Conservation (phyloP, 2,113 vertebrate genomes). For the Clarias batrachus region DNA sequence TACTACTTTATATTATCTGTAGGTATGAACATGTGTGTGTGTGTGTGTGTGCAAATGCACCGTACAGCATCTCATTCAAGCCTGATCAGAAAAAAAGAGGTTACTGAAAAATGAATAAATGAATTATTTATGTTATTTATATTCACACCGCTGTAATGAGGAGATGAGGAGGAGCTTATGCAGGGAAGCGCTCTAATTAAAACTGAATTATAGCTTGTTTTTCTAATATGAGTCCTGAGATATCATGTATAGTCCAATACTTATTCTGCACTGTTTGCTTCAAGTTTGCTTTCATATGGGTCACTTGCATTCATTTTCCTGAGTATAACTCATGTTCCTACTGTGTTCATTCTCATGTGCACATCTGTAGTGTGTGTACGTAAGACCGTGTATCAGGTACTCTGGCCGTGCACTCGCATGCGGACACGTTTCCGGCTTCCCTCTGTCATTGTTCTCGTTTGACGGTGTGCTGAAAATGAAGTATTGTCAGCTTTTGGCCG, state of each 20-base stretch:
- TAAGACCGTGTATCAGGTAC: background rate
- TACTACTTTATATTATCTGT: background rate
- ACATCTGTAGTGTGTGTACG: background rate
- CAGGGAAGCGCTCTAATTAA: background rate
- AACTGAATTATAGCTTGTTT: background rate
- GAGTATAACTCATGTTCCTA: background rate
- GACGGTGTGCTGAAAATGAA: background rate
- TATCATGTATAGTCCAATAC: background rate
- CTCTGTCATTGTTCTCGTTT: background rate
- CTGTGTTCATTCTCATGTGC: background rate
- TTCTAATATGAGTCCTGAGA: background rate
- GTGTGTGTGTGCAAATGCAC: background rate
- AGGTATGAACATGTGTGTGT: background rate
- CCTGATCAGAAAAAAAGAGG: background rate
- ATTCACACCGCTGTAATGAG: background rate
- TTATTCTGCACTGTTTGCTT: background rate
- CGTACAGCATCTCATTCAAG: too few species aligned
- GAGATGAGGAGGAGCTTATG: background rate
- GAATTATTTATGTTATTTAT: background rate
- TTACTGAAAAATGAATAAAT: background rate
- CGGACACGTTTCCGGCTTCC: background rate
- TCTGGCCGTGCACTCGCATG: background rate
- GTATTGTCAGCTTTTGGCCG: conserved; percentile 10
- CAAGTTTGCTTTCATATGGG: background rate
- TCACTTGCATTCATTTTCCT: background rate